Evolutionary conservation across 2,888 invertebrate genomes (phyloP).

Genomic region (Sesia apiformis): DNA sequence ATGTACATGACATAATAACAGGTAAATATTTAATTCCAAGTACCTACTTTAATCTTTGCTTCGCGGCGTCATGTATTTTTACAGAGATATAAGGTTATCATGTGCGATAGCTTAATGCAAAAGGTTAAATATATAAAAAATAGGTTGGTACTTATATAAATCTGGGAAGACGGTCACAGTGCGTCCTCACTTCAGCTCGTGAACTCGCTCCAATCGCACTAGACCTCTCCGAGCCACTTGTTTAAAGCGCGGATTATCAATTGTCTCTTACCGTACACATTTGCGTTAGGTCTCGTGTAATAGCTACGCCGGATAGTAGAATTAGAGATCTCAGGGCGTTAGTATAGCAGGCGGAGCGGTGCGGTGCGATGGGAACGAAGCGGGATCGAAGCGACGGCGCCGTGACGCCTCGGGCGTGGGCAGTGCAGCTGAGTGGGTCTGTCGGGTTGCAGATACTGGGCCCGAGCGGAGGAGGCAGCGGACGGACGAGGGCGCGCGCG

Average conservation of each 20-base stretch:
- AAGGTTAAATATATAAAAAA: neutral
- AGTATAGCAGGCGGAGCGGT: slow-evolving; percentile 47
- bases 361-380: slow-evolving; percentile 66
- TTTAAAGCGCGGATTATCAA: slow-evolving; percentile 31
- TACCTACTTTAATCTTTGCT: no score
- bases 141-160: slow-evolving; percentile 49
- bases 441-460: slow-evolving; percentile 70
- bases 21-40: no score
- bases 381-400: slow-evolving; percentile 24
- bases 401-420: slow-evolving; percentile 43
- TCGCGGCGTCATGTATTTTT: no score
- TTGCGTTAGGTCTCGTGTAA: neutral
- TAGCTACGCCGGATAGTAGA: neutral
- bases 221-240: slow-evolving; percentile 57
- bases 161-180: slow-evolving; percentile 51
- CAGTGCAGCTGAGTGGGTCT: slow-evolving; percentile 63
- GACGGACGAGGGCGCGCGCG: slow-evolving; percentile 53
- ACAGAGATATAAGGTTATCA: no score
- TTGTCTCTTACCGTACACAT: neutral
- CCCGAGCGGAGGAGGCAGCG: slow-evolving; percentile 44
- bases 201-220: slow-evolving; percentile 70
- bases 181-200: slow-evolving; percentile 52
- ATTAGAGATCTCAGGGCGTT: neutral
- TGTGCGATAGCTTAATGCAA: neutral
- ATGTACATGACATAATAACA: no score